Percentiles rank a stretch among this genome's conserved stretches.
Conservation (phyloP, 2,113 vertebrate genomes). For the Pycnonotus jocosus region DNA sequence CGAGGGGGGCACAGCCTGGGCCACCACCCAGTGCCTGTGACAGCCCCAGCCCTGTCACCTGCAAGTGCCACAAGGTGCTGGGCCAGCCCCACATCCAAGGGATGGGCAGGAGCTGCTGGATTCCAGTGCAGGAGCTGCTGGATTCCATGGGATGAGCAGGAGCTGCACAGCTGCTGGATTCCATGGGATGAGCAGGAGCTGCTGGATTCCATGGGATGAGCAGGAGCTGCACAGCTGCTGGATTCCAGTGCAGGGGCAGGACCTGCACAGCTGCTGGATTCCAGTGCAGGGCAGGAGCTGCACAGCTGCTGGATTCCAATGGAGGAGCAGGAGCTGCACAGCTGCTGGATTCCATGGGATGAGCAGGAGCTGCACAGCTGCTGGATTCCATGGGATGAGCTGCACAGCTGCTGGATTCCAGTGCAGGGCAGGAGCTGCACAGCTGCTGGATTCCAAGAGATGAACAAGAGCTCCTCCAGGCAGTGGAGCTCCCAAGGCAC, state of each 20-base stretch:
- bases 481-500: fast-evolving
- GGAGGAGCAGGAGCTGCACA: neutral
- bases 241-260: neutral
- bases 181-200: neutral
- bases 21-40: too few species aligned
- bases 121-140: too few species aligned
- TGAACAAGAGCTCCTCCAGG: neutral
- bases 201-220: neutral
- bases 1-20: fast-evolving
- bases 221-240: neutral
- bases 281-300: neutral
- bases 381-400: neutral
- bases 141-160: too few species aligned
- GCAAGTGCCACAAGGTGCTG: fast-evolving
- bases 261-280: neutral
- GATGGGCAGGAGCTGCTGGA: neutral
- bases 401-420: neutral
- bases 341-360: neutral
- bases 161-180: neutral
- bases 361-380: neutral
- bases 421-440: neutral
- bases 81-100: neutral
- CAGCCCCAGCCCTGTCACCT: neutral
- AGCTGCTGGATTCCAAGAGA: too few species aligned
- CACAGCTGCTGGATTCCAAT: neutral